Base-by-base conservation (phyloP, 2,888 invertebrate genomes). In the Dicycla oo region DNA sequence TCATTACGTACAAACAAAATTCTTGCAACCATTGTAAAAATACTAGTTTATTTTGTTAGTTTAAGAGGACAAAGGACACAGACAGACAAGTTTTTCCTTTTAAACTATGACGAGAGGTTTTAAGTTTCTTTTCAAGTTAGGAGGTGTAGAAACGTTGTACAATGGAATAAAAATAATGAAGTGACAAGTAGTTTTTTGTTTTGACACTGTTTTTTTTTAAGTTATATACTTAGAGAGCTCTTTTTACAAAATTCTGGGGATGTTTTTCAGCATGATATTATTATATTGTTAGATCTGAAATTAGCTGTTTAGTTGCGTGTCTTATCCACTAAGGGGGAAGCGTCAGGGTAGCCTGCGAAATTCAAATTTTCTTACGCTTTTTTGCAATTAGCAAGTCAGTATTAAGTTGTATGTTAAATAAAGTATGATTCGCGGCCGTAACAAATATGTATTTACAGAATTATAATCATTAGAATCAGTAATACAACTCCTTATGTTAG, bases 1-100 rank as follows among this genome's bases (percentile, higher is more conserved):
- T 74, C 62, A 80, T 80, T 80, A 43, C 5, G 53, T 38, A 49
- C 54, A 30, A 75, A 75, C 51, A 53, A 81, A 77, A 49, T 62
- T 53, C 43, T 76, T 53, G n/a, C 18, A n/a, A 58, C 58, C 82
- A 54, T 76, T 81, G 51, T 63, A 81, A 81, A 81, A 76, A 76
- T 30, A 30, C 82, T 56, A 77, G 69, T 81, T 75, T 75, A 65
- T 80, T 60, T 69, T 54, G 43, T 58, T 69, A 45, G 69, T 76
- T 26, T 49, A 58, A 58, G 56, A 54, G 53, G 72, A 73, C 73
- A 73, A 78, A n/a, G 30, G 61, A 56, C 60, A 11, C 15, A 60
- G 53, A 54, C 53, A 53, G 47, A 68, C 30, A 47, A 77, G 57
- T 75, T 80, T 61, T 65, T 61, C 47, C 68, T 81, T 67, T 67